Percentiles rank a stretch among this genome's conserved stretches.
phyloP scores from a whole-genome alignment of 1,140 invertebrate genomes.

The Zaprionus davidi region DNA sequence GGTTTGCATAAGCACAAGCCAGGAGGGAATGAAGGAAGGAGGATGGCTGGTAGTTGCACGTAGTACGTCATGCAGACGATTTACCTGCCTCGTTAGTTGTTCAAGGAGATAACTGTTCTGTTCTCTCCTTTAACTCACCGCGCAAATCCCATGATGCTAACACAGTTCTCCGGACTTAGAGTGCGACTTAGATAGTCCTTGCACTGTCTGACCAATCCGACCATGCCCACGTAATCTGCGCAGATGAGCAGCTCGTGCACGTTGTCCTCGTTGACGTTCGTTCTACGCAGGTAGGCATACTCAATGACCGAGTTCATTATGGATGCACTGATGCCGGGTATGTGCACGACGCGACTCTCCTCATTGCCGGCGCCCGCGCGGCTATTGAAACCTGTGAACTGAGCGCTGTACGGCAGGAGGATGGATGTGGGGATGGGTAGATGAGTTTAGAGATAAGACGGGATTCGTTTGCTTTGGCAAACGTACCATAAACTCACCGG shows the following conservation, averaged over 20 bases:
- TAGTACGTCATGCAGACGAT: not conserved
- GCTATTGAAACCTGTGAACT: slow-evolving; percentile 90
- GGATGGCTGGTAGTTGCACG: not conserved
- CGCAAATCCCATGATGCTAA: slow-evolving; percentile 92
- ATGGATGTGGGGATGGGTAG: not conserved
- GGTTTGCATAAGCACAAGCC: not conserved
- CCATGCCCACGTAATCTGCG: slow-evolving; percentile 92
- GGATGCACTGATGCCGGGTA: slow-evolving; percentile 90
- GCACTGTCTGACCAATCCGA: slow-evolving; percentile 91
- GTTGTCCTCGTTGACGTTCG: slow-evolving; percentile 89
- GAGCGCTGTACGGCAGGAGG: slow-evolving; percentile 86
- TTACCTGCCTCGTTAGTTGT: not conserved
- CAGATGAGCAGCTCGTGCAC: slow-evolving; percentile 90
- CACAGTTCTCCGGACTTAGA: slow-evolving; percentile 90
- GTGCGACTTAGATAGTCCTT: slow-evolving; percentile 89
- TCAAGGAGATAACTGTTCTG: not conserved
- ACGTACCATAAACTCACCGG: slow-evolving; percentile 85
- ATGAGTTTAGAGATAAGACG: not conserved
- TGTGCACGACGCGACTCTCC: slow-evolving; percentile 85
- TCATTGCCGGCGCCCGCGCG: slow-evolving; percentile 85
- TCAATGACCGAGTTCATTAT: slow-evolving; percentile 91
- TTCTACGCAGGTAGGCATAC: slow-evolving; percentile 92
- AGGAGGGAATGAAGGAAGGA: not conserved
- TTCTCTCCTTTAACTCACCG: slow-evolving; percentile 80
- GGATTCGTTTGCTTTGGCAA: not conserved